Percentiles rank a stretch among this genome's conserved stretches.
phyloP scores from a whole-genome alignment of 2,113 vertebrate genomes.

The Pluvianellus socialis region DNA sequence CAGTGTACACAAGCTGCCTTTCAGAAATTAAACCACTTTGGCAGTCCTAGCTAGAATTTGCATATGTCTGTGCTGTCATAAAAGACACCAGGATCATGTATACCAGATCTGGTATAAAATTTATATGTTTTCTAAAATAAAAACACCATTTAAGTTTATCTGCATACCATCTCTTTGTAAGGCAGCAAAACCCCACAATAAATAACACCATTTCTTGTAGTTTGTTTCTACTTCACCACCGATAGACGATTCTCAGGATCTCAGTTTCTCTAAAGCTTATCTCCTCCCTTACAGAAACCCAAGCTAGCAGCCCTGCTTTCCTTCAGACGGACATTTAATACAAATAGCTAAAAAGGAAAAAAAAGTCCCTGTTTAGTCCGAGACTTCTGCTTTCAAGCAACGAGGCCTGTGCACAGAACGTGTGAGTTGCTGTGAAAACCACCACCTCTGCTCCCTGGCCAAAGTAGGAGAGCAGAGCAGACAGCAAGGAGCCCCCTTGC shows the following conservation, averaged over 20 bases:
- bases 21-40: not conserved
- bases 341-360: not conserved
- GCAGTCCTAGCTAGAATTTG: not conserved
- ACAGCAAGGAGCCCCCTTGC: not conserved
- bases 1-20: not conserved
- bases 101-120: not conserved
- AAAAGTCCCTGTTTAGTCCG: not conserved
- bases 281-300: conserved; percentile 3
- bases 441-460: not conserved
- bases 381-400: not conserved
- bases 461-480: not conserved
- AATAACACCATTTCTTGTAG: not conserved
- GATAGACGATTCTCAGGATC: not conserved
- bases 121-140: not conserved
- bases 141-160: not conserved
- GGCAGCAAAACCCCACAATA: not conserved
- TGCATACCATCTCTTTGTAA: not conserved
- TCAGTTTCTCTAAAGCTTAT: not conserved
- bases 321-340: not conserved
- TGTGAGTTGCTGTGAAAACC: not conserved
- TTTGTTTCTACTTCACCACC: not conserved
- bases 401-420: not conserved
- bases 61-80: not conserved
- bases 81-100: not conserved
- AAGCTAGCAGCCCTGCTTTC: not conserved